These are phyloP conservation scores for Macrosoma leucophasiata DNA, from an alignment of 2,888 invertebrate species.

Conservation along the genomic window DNA sequence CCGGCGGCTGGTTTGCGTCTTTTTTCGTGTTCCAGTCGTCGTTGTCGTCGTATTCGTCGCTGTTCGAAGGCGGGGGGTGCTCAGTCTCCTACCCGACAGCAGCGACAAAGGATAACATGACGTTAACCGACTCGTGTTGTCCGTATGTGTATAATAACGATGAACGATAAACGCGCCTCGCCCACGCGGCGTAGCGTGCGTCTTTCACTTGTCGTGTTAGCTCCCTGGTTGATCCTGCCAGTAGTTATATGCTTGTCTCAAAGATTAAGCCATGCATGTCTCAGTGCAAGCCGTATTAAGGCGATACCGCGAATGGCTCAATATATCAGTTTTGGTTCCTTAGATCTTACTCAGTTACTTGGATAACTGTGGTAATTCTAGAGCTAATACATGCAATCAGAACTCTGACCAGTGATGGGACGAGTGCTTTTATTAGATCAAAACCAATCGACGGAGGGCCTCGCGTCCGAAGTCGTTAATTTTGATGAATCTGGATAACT, in stretches of 20 bases:
- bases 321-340: constrained; percentile 77
- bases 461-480: constrained; percentile 49
- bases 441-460: constrained; percentile 62
- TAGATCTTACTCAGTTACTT: constrained; percentile 66
- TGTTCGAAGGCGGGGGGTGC: too few relatives aligned
- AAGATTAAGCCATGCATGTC: constrained; percentile 81
- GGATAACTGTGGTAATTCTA: constrained; percentile 79
- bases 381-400: constrained; percentile 79
- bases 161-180: too few relatives aligned
- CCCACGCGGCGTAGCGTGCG: too few relatives aligned
- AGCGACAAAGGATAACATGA: too few relatives aligned
- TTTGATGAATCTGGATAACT: constrained; percentile 66
- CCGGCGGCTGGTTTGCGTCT: too few relatives aligned
- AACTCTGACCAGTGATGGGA: constrained; percentile 57
- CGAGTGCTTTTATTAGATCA: constrained; percentile 49
- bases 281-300: constrained; percentile 75
- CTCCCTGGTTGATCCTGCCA: constrained; percentile 76
- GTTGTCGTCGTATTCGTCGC: too few relatives aligned
- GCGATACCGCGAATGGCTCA: constrained; percentile 78
- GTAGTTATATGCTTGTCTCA: constrained; percentile 80
- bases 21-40: too few relatives aligned
- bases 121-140: too few relatives aligned
- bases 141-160: too few relatives aligned
- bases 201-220: too few relatives aligned
- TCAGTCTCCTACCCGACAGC: too few relatives aligned